Conservation (phyloP, 2,113 vertebrate genomes). For the Philantomba maxwellii region DNA sequence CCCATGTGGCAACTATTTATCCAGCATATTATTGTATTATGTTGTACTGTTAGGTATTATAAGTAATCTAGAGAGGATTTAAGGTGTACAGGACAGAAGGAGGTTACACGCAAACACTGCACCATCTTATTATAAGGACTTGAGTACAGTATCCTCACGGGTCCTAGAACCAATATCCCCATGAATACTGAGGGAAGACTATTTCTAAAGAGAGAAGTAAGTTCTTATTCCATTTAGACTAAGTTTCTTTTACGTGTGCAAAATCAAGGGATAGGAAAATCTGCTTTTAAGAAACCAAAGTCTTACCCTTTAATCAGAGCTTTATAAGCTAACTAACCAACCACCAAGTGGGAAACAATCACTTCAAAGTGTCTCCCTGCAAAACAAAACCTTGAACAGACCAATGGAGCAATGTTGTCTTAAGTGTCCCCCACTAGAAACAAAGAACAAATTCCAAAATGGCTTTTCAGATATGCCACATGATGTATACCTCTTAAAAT, state of each 20-base stretch:
- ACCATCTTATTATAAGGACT: not conserved
- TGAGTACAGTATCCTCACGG: not conserved
- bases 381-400: not conserved
- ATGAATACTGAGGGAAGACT: not conserved
- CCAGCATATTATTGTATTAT: not conserved
- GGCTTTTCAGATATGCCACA: not conserved
- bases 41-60: not conserved
- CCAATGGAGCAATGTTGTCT: not conserved
- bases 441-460: not conserved
- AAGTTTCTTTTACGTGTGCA: not conserved
- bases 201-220: not conserved
- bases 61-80: not conserved
- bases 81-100: not conserved
- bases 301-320: not conserved
- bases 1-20: not conserved
- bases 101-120: not conserved
- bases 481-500: not conserved
- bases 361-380: not conserved
- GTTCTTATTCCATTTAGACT: not conserved
- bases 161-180: not conserved
- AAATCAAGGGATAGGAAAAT: conserved; percentile 28
- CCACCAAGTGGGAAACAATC: not conserved
- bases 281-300: conserved; percentile 19
- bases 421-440: not conserved
- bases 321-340: not conserved